Conservation (phyloP, 1,140 invertebrate genomes). For the Metopolophium dirhodum region DNA sequence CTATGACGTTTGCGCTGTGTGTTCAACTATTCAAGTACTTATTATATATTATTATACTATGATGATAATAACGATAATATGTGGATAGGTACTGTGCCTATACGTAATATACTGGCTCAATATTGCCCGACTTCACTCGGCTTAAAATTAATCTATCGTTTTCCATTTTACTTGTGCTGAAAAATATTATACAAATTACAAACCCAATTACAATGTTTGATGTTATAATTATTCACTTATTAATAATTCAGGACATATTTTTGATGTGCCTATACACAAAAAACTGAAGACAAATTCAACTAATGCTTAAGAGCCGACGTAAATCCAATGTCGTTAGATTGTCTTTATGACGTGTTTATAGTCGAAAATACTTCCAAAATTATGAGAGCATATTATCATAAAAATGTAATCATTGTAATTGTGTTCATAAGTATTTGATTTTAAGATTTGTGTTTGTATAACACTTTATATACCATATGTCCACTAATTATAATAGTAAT, state of each 20-base stretch:
- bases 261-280: not conserved
- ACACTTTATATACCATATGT: no score
- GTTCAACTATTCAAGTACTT: not conserved
- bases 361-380: no score
- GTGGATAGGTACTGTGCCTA: not conserved
- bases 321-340: not conserved
- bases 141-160: not conserved
- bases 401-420: no score
- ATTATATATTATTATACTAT: not conserved
- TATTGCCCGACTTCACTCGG: not conserved
- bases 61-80: not conserved
- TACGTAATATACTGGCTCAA: not conserved
- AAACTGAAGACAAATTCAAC: not conserved
- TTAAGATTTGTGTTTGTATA: not conserved
- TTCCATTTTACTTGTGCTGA: not conserved
- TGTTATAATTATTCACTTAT: not conserved
- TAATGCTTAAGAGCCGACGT: not conserved
- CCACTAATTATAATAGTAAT: not conserved
- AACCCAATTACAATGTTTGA: not conserved
- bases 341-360: no score
- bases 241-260: not conserved
- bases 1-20: no score
- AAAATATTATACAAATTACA: not conserved
- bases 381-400: no score
- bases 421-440: no score